Conservation (phyloP, 2,888 invertebrate genomes). For the Coronaproctus castanopsis region DNA sequence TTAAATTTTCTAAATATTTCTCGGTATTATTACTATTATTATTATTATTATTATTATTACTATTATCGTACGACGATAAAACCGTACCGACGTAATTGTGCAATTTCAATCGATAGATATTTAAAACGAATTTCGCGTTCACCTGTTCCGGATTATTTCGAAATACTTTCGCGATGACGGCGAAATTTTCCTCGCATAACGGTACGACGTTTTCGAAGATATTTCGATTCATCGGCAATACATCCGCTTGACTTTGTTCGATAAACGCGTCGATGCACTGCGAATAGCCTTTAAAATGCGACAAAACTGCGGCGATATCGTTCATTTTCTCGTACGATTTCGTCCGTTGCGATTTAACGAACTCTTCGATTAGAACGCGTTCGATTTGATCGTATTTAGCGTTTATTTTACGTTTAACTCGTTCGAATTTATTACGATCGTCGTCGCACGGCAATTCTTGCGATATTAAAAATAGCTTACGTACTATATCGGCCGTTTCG, state of each 20-base stretch:
- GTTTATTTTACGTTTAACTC: constrained; percentile 65
- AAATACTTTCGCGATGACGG: constrained; percentile 68
- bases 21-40: too few relatives aligned
- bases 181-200: constrained; percentile 68
- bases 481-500: constrained; percentile 92
- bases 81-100: constrained; percentile 24
- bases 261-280: constrained; percentile 94
- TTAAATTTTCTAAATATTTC: constrained; percentile 68
- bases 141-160: constrained; percentile 89
- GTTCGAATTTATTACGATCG: constrained; percentile 36
- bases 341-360: constrained; percentile 67
- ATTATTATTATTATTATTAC: too few relatives aligned
- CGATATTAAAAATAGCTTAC: constrained; percentile 84
- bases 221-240: constrained; percentile 57
- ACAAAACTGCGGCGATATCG: constrained; percentile 71
- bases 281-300: constrained; percentile 89
- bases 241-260: constrained; percentile 82
- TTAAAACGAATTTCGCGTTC: constrained; percentile 91
- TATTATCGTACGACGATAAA: background rate
- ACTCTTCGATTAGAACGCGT: constrained; percentile 76
- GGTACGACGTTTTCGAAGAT: constrained; percentile 78
- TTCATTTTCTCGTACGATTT: constrained; percentile 78
- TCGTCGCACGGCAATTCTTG: constrained; percentile 76
- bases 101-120: constrained; percentile 77
- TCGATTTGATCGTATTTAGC: constrained; percentile 80